Conservation (phyloP, 2,797 vertebrate species). For the Sebastes vulpes region DNA sequence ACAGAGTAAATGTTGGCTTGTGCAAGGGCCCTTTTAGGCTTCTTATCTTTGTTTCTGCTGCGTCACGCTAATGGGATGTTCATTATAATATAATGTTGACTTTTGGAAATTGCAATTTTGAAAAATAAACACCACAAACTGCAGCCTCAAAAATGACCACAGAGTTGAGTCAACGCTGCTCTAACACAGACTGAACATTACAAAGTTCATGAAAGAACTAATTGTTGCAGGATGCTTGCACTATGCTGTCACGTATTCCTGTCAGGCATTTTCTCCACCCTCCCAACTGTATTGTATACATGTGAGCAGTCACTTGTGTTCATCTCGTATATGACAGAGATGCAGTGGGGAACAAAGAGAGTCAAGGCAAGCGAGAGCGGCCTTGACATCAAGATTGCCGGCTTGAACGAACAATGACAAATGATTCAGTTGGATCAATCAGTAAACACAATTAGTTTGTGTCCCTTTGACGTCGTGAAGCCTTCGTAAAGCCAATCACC, state of each 20-base stretch:
- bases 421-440: background rate
- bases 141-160: background rate
- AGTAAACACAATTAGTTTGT: background rate
- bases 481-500: background rate
- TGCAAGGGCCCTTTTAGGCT: background rate
- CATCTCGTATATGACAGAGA: background rate
- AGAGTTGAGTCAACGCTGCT: no score
- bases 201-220: background rate
- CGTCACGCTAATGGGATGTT: background rate
- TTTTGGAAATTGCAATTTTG: slow-evolving; percentile 10
- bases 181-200: background rate
- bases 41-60: background rate
- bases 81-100: slow-evolving; percentile 4
- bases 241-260: background rate
- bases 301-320: background rate
- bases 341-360: background rate
- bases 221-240: background rate
- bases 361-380: background rate
- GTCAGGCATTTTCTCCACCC: background rate
- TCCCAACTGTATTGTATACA: background rate
- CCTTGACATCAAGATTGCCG: background rate
- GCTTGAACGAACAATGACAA: background rate
- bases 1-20: no score
- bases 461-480: background rate
- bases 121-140: background rate